These are phyloP conservation scores for Acleris holmiana DNA, from an alignment of 2,888 invertebrate genomes.

Conservation along the genomic window DNA sequence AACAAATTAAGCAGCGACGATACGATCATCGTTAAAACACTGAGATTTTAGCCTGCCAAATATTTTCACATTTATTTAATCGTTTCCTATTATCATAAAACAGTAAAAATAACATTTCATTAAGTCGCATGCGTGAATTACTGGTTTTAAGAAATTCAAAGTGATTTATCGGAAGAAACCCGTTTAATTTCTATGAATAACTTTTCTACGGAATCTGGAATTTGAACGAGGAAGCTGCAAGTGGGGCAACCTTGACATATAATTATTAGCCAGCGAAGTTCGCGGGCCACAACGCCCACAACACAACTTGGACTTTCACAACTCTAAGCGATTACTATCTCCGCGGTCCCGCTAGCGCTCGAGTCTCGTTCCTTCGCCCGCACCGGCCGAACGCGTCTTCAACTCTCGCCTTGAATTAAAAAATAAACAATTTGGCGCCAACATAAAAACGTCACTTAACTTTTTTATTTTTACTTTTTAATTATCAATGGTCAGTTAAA, in stretches of 20 bases:
- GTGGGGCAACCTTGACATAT: slow-evolving; percentile 31
- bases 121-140: not conserved
- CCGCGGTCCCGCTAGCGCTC: slow-evolving; percentile 58
- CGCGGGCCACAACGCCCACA: slow-evolving; percentile 21
- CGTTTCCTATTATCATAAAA: not conserved
- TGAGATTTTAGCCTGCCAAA: no score
- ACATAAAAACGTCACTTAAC: slow-evolving; percentile 13
- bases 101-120: not conserved
- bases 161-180: not conserved
- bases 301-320: slow-evolving; percentile 40
- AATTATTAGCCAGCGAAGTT: slow-evolving; percentile 27
- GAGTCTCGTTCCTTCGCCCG: slow-evolving; percentile 49
- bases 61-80: not conserved
- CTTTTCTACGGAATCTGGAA: not conserved
- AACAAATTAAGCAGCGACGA: no score
- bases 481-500: slow-evolving; percentile 49
- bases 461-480: slow-evolving; percentile 45
- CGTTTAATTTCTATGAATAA: not conserved
- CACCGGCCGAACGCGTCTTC: slow-evolving; percentile 46
- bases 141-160: slow-evolving; percentile 14
- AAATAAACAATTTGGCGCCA: slow-evolving; percentile 32
- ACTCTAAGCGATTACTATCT: slow-evolving; percentile 62
- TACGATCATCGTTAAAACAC: no score
- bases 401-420: slow-evolving; percentile 2
- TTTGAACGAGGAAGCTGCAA: slow-evolving; percentile 11